These are phyloP conservation scores for Lamellibrachia luymesi DNA, from an alignment of 1,140 invertebrate genomes.

Conservation along the genomic window DNA sequence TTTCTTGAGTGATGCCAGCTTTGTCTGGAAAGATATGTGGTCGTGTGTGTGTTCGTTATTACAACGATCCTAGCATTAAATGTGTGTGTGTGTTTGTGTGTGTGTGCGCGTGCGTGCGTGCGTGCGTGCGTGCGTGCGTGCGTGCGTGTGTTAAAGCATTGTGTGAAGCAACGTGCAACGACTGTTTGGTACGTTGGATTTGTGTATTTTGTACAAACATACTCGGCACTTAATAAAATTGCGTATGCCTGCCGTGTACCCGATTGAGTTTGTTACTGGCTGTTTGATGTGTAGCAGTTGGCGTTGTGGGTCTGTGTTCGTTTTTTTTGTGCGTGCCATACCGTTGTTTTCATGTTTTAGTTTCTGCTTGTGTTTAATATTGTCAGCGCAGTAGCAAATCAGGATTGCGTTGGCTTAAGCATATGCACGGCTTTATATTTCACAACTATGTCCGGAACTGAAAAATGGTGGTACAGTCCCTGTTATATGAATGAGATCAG, in stretches of 20 bases:
- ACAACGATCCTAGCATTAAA: not conserved
- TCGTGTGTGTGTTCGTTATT: not conserved
- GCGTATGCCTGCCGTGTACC: too few relatives aligned
- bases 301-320: not conserved
- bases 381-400: not conserved
- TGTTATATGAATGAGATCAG: not conserved
- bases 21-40: not conserved
- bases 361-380: not conserved
- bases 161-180: not conserved
- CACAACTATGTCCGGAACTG: not conserved
- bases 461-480: not conserved
- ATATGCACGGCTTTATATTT: not conserved
- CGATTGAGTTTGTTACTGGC: not conserved
- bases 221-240: too few relatives aligned
- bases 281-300: not conserved
- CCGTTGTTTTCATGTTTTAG: not conserved
- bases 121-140: too few relatives aligned
- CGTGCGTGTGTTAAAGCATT: too few relatives aligned
- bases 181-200: not conserved
- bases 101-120: too few relatives aligned
- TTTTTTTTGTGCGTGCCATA: slow-evolving; percentile 1
- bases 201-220: not conserved
- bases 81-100: not conserved
- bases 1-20: too few relatives aligned
- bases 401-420: not conserved